Base-by-base conservation (phyloP, 2,113 vertebrate genomes). In the Ancistrus triradiatus region DNA sequence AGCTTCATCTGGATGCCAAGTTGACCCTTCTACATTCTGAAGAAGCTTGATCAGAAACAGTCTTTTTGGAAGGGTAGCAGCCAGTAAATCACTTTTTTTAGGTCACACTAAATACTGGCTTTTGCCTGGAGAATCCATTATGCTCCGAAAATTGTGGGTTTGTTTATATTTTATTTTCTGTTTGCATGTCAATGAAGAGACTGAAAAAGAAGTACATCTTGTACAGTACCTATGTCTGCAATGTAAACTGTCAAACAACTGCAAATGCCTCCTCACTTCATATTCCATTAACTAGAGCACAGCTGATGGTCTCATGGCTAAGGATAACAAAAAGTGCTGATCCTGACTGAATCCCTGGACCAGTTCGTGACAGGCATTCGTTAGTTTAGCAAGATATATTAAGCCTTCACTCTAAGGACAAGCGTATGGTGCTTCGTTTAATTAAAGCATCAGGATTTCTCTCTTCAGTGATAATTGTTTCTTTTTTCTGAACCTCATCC, bases 401-500 rank as follows among this genome's bases (percentile, higher is more conserved):
- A 69, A 69, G 57, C 22, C 27, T 22, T 52, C 33, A 40, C 46
- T 61, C 18, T 3, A 50, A 61, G 62, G 33, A 50, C 63, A 60
- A 13, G 60, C 55, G 61, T 44, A 56, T 38, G 49, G 40, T 38
- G 60, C 40, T 67, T 59, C 14, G n/a, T 60, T 71, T 81, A 72
- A 79, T 77, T 73, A 73, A 57, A 68, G 38, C 44, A 0, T 37
- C 58, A 55, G 64, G 42, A 56, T 58, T 70, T 66, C 53, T 69
- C 44, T 71, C 42, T 60, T 37, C 59, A 28, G 15, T 28, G 15
- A 28, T 73, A 50, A 63, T 38, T 66, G 62, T 70, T 60, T 60
- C 38, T 70, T 63, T 66, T 63, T 58, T 15, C 19, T 19, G 17
- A 59, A 27, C 53, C 17, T 68, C 68, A 59, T 50, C 27, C 63